Base-by-base conservation (phyloP, 1,140 invertebrate genomes). In the Drosophila punjabiensis region DNA sequence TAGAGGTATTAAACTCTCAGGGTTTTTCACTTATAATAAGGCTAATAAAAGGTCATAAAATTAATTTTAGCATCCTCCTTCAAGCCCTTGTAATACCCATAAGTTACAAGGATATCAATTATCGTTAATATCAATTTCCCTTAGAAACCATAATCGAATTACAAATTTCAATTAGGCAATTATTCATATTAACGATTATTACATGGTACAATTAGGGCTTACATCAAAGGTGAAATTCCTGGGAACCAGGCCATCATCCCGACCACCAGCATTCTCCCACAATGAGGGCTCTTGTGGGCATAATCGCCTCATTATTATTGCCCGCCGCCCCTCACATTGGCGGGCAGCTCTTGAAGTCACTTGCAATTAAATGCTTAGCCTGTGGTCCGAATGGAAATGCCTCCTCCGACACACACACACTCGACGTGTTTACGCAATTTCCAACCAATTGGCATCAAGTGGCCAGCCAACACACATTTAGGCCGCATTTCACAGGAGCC, bases 371-470 rank as follows among this genome's bases (percentile, higher is more conserved):
- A 79, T 79, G 76, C 37, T 63, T 79, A 77, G 58, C 30, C 45
- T n/a, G 43, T 20, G 45, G 70, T 50, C 70, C 35, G 66, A 60
- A 6, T 37, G 16, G 13, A 24, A 13, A 37, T 20, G 33, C 35
- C 11, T 20, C 33, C 20, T 8, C 59, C 33, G 35, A 45, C 43
- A 28, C 48, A 50, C 30, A 53, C 30, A 45, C 59, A 28, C 64
- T 80, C 50, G 50, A 69, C 70, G 65, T 68, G 60, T 71, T 71
- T 79, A 79, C 69, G 79, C 75, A 86, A 79, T 67, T 79, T 86
- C 61, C 78, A 74, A 66, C 78, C 82, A 78, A 85, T 86, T 85
- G 82, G 64, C 82, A 86, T 81, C 52, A 85, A 85, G 74, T 79
- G 80, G 68, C 55, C 18, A 62, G 68, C 55, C 18, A 62, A 52